phyloP scores from a whole-genome alignment of 2,888 invertebrate genomes.

The Melanostoma mellinum region DNA sequence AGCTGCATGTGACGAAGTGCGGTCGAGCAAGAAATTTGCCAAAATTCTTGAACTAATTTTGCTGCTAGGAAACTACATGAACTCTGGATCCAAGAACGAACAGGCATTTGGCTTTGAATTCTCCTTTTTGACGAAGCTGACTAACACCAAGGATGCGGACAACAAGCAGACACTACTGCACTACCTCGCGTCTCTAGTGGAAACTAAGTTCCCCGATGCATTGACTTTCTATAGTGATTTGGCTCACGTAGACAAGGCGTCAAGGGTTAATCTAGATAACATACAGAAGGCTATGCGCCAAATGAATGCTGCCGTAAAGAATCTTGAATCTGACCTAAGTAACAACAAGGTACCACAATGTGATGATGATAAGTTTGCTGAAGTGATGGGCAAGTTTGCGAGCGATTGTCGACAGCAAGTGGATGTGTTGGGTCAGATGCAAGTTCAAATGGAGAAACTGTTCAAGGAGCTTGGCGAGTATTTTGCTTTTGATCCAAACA shows the following conservation, averaged over 20 bases:
- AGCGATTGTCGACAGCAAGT: constrained; percentile 92
- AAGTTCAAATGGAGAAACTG: constrained; percentile 93
- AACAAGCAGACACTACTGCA: constrained; percentile 96
- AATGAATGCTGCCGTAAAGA: constrained; percentile 93
- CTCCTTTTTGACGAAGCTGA: constrained; percentile 95
- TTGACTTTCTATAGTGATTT: constrained; percentile 93
- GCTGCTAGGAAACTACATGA: constrained; percentile 97
- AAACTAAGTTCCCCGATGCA: constrained; percentile 93
- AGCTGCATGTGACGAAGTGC: constrained; percentile 97
- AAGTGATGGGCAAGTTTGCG: constrained; percentile 95
- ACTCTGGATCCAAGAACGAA: constrained; percentile 95
- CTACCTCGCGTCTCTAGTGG: constrained; percentile 93
- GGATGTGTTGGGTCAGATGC: constrained; percentile 95
- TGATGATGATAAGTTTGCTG: constrained; percentile 92
- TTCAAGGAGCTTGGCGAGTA: constrained; percentile 94
- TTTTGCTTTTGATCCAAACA: constrained; percentile 94
- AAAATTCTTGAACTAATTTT: constrained; percentile 94
- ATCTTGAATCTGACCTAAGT: constrained; percentile 94
- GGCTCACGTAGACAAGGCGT: constrained; percentile 94
- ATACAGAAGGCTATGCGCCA: constrained; percentile 90
- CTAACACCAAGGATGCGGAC: constrained; percentile 95
- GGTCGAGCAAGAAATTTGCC: constrained; percentile 93
- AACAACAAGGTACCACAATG: constrained; percentile 91
- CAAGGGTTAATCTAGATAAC: constrained; percentile 91
- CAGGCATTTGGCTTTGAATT: constrained; percentile 98